Conservation (phyloP, 2,888 invertebrate species). For the Eustalomyia histrio region DNA sequence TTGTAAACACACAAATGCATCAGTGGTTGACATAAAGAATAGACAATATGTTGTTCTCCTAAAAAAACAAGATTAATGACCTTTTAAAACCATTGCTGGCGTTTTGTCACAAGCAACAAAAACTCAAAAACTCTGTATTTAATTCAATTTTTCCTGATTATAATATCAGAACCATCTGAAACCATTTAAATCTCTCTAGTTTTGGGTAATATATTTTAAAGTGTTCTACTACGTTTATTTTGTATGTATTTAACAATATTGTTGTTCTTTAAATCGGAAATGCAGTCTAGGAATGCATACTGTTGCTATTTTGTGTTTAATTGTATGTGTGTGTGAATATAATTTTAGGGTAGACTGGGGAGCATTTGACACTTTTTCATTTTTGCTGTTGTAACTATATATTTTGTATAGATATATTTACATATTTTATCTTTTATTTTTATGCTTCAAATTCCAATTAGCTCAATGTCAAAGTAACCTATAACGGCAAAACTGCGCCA, state of each 20-base stretch:
- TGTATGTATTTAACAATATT: conserved; percentile 17
- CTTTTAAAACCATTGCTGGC: conserved; percentile 33
- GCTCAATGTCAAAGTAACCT: too few relatives aligned
- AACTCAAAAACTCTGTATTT: conserved; percentile 25
- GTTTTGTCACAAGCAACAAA: conserved; percentile 3
- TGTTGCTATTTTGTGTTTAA: neutral
- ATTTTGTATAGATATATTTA: too few relatives aligned
- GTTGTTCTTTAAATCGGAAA: conserved; percentile 55
- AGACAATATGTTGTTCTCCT: conserved; percentile 21
- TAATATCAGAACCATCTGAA: conserved; percentile 42
- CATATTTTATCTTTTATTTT: too few relatives aligned
- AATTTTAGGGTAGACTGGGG: too few relatives aligned
- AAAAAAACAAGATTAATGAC: conserved; percentile 56
- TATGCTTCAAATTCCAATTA: too few relatives aligned
- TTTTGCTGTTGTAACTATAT: too few relatives aligned
- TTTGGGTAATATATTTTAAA: conserved; percentile 9
- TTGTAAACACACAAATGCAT: conserved; percentile 38
- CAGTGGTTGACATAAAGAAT: conserved; percentile 34
- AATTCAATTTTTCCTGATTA: conserved; percentile 54
- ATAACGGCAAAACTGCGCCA: too few relatives aligned
- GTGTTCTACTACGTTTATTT: conserved; percentile 20
- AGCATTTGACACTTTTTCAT: too few relatives aligned
- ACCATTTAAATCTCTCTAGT: conserved; percentile 44
- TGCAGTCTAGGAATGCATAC: conserved; percentile 56
- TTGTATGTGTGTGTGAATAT: neutral